These are phyloP conservation scores for Cuculus canorus DNA, from an alignment of 2,797 vertebrate genomes.

Conservation along the genomic window DNA sequence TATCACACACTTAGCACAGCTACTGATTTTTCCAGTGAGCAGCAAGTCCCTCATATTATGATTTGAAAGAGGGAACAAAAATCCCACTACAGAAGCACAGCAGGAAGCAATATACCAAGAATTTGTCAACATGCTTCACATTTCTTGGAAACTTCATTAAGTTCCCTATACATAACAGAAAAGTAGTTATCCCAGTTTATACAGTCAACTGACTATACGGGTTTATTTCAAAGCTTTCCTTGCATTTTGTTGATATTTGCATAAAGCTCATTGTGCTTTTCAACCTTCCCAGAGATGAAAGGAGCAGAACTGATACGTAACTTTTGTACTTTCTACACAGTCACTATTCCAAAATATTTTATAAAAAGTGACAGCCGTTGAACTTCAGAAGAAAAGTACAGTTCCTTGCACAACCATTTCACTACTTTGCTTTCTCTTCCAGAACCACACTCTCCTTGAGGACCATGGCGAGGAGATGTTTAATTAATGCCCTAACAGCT, in stretches of 20 bases:
- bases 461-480: neutral
- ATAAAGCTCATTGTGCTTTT: neutral
- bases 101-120: neutral
- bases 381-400: neutral
- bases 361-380: neutral
- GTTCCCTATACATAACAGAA: neutral
- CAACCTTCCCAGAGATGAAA: neutral
- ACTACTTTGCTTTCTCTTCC: neutral
- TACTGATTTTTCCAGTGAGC: neutral
- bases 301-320: neutral
- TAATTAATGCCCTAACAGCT: conserved; percentile 16
- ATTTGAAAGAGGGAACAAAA: neutral
- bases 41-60: neutral
- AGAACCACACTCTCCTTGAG: neutral
- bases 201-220: neutral
- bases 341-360: neutral
- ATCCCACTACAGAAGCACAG: neutral
- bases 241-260: neutral
- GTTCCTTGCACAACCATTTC: neutral
- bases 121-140: neutral
- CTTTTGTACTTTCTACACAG: neutral
- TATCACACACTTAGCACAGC: neutral
- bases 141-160: neutral
- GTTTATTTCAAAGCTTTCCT: neutral
- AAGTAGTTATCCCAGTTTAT: neutral